These are phyloP conservation scores for Omphaloscelis lunosa DNA, from an alignment of 2,888 invertebrate species.

Conservation along the genomic window DNA sequence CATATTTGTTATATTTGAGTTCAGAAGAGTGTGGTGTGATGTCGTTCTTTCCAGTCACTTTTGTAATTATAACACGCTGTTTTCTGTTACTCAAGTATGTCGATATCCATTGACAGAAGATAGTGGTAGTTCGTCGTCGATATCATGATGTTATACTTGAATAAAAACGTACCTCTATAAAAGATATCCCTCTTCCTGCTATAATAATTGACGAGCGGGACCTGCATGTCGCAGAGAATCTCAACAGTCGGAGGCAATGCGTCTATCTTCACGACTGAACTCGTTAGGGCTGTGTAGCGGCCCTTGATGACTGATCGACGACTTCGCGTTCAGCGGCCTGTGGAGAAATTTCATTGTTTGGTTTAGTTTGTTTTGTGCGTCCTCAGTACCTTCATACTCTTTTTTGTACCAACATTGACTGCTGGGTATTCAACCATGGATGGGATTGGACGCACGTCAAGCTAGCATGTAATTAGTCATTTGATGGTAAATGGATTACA, in stretches of 20 bases:
- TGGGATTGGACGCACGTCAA: too few relatives aligned
- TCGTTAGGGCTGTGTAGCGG: slow-evolving; percentile 85
- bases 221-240: slow-evolving; percentile 92
- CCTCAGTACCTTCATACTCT: neutral
- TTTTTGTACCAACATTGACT: neutral
- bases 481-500: neutral
- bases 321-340: slow-evolving; percentile 84
- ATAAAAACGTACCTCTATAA: slow-evolving; percentile 85
- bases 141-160: too few relatives aligned
- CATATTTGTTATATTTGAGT: too few relatives aligned
- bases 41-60: too few relatives aligned
- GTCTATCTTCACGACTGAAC: slow-evolving; percentile 90
- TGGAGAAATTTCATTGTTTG: slow-evolving; percentile 40
- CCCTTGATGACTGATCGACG: slow-evolving; percentile 81
- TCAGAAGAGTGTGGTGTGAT: too few relatives aligned
- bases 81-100: too few relatives aligned
- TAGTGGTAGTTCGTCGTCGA: too few relatives aligned
- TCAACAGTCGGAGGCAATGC: slow-evolving; percentile 91
- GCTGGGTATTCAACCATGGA: too few relatives aligned
- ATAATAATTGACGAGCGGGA: slow-evolving; percentile 92
- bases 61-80: too few relatives aligned
- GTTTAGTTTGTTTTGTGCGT: neutral
- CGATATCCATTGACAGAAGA: too few relatives aligned
- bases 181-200: slow-evolving; percentile 92
- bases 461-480: neutral